Evolutionary conservation across 2,113 vertebrate genomes (phyloP).

Genomic region (Cavia porcellus): DNA sequence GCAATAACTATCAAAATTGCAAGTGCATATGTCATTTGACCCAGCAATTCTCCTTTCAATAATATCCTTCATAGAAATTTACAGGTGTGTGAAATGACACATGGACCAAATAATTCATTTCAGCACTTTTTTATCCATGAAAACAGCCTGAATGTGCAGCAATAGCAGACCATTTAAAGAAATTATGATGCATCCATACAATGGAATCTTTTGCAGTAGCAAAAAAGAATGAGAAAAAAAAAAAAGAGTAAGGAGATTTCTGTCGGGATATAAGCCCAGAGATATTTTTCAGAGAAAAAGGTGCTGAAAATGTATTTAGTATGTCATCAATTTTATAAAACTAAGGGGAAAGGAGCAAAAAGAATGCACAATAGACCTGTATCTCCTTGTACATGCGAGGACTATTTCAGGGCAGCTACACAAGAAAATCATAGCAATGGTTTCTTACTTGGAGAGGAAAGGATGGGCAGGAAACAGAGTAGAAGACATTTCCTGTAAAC

Average conservation of each 20-base stretch:
- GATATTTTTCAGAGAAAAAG: not conserved
- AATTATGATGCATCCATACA: not conserved
- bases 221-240: slow-evolving; percentile 20
- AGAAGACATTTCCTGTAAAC: not conserved
- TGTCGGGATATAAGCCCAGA: not conserved
- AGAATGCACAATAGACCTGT: not conserved
- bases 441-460: not conserved
- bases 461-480: not conserved
- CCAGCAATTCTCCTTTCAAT: not conserved
- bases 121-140: not conserved
- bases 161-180: slow-evolving; percentile 14
- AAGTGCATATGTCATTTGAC: not conserved
- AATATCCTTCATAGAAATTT: slow-evolving; percentile 13
- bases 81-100: slow-evolving; percentile 3
- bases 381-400: not conserved
- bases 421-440: not conserved
- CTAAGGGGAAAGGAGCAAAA: slow-evolving; percentile 19
- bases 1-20: slow-evolving; percentile 32
- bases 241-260: not conserved
- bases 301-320: not conserved
- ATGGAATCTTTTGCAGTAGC: not conserved
- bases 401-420: not conserved
- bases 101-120: slow-evolving; percentile 23
- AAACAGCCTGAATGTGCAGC: not conserved
- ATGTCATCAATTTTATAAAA: slow-evolving; percentile 33